Percentiles rank a stretch among this genome's conserved stretches.
Evolutionary conservation across 2,888 invertebrate species (phyloP).

Genomic region (Drosophila nigricruria): DNA sequence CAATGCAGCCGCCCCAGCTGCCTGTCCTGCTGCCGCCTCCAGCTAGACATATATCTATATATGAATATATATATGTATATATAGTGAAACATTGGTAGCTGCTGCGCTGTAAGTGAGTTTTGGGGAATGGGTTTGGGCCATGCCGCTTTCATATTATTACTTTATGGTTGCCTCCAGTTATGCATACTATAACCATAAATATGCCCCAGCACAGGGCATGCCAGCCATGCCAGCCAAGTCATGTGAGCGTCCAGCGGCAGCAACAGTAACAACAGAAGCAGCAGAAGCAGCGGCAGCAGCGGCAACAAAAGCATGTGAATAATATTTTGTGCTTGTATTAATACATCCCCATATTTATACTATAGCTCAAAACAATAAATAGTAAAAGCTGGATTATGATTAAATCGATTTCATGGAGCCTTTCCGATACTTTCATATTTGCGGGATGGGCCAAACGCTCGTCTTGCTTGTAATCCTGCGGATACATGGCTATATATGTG

Average conservation of each 20-base stretch:
- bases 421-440: constrained; percentile 49
- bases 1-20: constrained; percentile 3
- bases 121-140: constrained; percentile 13
- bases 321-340: constrained; percentile 79
- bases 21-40: constrained; percentile 26
- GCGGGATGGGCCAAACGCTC: constrained; percentile 30
- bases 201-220: constrained; percentile 59
- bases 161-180: constrained; percentile 79
- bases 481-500: constrained; percentile 19
- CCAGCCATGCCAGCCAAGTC: constrained; percentile 22
- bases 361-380: constrained; percentile 81
- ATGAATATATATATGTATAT: not conserved
- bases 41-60: constrained; percentile 36
- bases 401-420: constrained; percentile 79
- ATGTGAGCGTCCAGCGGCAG: constrained; percentile 27
- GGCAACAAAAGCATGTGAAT: constrained; percentile 61
- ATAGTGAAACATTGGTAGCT: constrained; percentile 58
- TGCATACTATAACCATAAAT: constrained; percentile 80
- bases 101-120: constrained; percentile 1
- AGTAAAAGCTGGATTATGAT: constrained; percentile 81
- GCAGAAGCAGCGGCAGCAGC: constrained; percentile 31
- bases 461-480: constrained; percentile 53
- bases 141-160: constrained; percentile 76
- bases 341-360: constrained; percentile 78
- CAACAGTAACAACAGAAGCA: constrained; percentile 20